These are phyloP conservation scores for Crax fasciolata DNA, from an alignment of 2,797 vertebrate species.

Conservation along the genomic window DNA sequence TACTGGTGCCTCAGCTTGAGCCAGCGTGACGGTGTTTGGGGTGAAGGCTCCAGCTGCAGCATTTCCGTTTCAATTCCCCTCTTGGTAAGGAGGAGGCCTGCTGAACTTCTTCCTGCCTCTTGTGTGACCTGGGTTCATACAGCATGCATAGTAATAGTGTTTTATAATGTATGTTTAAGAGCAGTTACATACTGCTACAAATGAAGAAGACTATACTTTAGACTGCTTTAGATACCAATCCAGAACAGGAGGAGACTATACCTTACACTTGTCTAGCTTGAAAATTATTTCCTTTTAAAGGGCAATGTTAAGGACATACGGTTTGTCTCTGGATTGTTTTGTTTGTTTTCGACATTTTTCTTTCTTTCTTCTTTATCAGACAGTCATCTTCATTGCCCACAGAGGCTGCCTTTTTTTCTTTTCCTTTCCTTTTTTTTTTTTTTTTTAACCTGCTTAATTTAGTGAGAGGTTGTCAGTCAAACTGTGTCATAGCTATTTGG, in stretches of 20 bases:
- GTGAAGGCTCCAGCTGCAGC: not conserved
- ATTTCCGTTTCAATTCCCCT: not conserved
- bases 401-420: not conserved
- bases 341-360: not conserved
- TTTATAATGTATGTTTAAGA: not conserved
- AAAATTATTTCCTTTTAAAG: not conserved
- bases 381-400: not conserved
- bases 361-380: not conserved
- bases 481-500: slow-evolving; percentile 57
- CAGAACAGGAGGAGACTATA: not conserved
- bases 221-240: not conserved
- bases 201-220: not conserved
- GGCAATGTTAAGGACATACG: not conserved
- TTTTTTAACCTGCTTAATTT: not conserved
- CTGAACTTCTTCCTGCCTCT: not conserved
- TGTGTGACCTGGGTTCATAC: fast-evolving
- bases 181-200: not conserved
- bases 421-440: not conserved
- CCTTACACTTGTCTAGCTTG: not conserved
- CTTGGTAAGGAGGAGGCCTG: not conserved
- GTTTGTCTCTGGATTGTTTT: not conserved
- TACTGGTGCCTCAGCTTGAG: not conserved
- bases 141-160: too few relatives aligned
- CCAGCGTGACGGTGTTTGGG: not conserved
- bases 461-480: slow-evolving; percentile 61